Evolutionary conservation across 2,888 invertebrate genomes (phyloP).

Genomic region (Hipparchia sbordonii): DNA sequence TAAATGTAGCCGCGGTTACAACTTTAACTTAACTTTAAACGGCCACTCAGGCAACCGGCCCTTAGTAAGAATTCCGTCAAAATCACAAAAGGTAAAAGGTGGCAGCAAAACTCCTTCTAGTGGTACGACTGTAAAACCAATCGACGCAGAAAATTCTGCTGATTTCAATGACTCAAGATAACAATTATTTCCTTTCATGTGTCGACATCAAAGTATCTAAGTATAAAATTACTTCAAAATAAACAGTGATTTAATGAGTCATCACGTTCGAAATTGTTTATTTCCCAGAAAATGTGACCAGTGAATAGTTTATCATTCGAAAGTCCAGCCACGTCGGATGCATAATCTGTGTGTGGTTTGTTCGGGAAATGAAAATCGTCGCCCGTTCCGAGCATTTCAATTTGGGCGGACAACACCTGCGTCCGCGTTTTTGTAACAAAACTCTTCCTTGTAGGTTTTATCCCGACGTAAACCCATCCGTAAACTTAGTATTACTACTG

Average conservation of each 20-base stretch:
- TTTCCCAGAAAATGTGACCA: slow-evolving; percentile 20
- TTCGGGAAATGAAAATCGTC: slow-evolving; percentile 60
- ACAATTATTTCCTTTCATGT: too few relatives aligned
- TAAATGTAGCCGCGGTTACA: too few relatives aligned
- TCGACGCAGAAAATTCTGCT: too few relatives aligned
- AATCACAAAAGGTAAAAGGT: too few relatives aligned
- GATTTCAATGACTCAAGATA: too few relatives aligned
- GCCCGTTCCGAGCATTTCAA: slow-evolving; percentile 56
- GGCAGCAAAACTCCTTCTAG: too few relatives aligned
- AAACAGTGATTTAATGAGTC: background rate
- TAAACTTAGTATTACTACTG: too few relatives aligned
- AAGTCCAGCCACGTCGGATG: slow-evolving; percentile 32
- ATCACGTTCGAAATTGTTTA: slow-evolving; percentile 13
- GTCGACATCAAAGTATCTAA: background rate
- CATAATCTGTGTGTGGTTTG: slow-evolving; percentile 43
- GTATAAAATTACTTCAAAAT: background rate
- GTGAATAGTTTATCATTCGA: slow-evolving; percentile 22
- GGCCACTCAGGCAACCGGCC: too few relatives aligned
- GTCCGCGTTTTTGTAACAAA: slow-evolving; percentile 50
- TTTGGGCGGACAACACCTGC: slow-evolving; percentile 70
- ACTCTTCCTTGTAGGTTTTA: slow-evolving; percentile 47
- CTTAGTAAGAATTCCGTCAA: too few relatives aligned
- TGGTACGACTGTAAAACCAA: too few relatives aligned
- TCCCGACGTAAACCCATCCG: background rate
- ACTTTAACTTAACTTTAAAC: too few relatives aligned